Percentiles rank a stretch among this genome's conserved stretches.
Conservation (phyloP, 1,140 invertebrate species). For the Tetragonula clypearis region DNA sequence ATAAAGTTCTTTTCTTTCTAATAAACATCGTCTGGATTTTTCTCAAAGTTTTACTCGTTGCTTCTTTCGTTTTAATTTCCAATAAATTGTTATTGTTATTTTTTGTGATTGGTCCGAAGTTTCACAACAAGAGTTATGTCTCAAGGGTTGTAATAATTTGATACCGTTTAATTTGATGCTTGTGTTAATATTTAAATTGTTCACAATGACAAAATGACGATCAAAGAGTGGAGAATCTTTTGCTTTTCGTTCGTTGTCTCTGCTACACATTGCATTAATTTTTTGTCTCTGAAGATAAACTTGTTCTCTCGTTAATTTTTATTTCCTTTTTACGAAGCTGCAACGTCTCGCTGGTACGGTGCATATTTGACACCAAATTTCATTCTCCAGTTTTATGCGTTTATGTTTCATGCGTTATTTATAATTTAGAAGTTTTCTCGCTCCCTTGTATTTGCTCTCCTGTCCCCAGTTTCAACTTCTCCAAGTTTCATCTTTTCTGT, state of each 20-base stretch:
- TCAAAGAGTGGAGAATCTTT: background rate
- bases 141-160: background rate
- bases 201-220: background rate
- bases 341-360: background rate
- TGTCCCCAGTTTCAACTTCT: background rate
- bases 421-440: background rate
- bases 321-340: background rate
- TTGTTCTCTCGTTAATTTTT: background rate
- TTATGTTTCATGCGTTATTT: background rate
- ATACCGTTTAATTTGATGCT: background rate
- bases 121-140: background rate
- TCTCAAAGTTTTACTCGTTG: background rate
- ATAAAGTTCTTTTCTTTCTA: background rate
- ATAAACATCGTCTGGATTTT: background rate
- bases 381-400: background rate
- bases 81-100: background rate
- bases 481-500: background rate
- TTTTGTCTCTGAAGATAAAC: background rate
- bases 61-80: background rate
- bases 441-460: background rate
- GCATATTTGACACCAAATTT: no score
- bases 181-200: background rate
- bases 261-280: background rate
- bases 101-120: background rate
- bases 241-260: background rate